Evolutionary conservation across 2,888 invertebrate genomes (phyloP).

Genomic region (Perizoma flavofasciatum): DNA sequence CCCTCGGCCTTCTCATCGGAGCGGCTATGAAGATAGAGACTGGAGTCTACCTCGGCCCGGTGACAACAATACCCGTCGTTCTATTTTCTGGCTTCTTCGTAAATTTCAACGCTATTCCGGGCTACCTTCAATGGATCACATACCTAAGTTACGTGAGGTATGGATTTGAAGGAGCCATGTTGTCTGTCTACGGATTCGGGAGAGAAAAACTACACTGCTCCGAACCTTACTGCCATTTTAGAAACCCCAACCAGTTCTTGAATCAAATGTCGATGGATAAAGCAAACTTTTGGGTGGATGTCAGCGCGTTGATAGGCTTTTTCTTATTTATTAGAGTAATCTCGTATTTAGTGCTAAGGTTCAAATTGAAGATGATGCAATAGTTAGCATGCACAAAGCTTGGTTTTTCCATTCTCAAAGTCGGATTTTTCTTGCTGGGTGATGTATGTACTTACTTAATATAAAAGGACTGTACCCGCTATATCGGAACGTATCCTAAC

Average conservation of each 20-base stretch:
- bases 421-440: conserved; percentile 30
- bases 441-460: neutral
- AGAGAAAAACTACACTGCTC: conserved; percentile 92
- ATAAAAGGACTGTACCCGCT: conserved; percentile 1
- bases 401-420: conserved; percentile 37
- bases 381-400: conserved; percentile 61
- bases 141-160: conserved; percentile 95
- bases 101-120: conserved; percentile 95
- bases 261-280: conserved; percentile 93
- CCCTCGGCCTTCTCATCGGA: conserved; percentile 95
- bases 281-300: conserved; percentile 92
- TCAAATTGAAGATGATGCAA: conserved; percentile 87
- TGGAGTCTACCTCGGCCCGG: conserved; percentile 92
- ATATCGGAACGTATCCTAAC: conserved; percentile 5
- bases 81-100: conserved; percentile 98
- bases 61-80: conserved; percentile 95
- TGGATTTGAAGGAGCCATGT: conserved; percentile 96
- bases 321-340: conserved; percentile 91
- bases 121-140: conserved; percentile 94
- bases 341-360: conserved; percentile 92
- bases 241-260: conserved; percentile 91
- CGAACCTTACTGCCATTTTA: conserved; percentile 92
- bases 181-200: conserved; percentile 95
- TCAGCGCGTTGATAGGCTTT: conserved; percentile 90
- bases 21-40: conserved; percentile 95